Evolutionary conservation across 2,888 invertebrate genomes (phyloP), one percentile per base, ranked within the genome.

Genomic region (Pherbina coryleti): DNA sequence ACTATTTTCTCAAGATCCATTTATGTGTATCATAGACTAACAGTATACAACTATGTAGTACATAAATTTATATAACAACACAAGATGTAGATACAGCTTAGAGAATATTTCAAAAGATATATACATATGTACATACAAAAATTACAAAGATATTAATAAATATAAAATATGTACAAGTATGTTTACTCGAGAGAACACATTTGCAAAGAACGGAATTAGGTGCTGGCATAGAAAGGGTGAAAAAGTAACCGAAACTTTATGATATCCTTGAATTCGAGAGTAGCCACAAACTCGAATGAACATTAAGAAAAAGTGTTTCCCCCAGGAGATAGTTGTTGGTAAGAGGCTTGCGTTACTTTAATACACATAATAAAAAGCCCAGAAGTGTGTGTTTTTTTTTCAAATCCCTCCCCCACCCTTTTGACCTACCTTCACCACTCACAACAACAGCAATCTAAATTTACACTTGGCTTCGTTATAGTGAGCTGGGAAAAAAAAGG

Each of bases 121-220:
- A 31, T 28, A 22, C 22, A 49, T 73, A 72, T 19, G 34, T 31
- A 3, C 57, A 37, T 34, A 60, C 22, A 34, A 72, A 72, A 57
- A 72, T 34, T 37, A 31, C 55, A 72, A 60, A 72, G 72, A 75
- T 75, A 75, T 75, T 75, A 75, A 75, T 37, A 67, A n/a, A 67
- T 44, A 75, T 75, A 75, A 75, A 75, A 49, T 75, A 75, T 75
- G 75, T 49, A 22, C 51, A 19, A 7, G 67, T 34, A 8, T 67
- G 44, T 44, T 44, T 44, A 14, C 14, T 11, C 11, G 44, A 44
- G 44, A 11, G 44, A 44, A 44, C 14, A 44, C 57, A 22, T 60
- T 25, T 22, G 28, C 25, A 22, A 19, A 14, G 19, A 28, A 22
- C 57, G 25, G 25, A 9, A 28, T 22, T 22, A 11, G 57, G 19